Conservation (phyloP, 2,797 vertebrate genomes). For the Helicolenus hilgendorfi region DNA sequence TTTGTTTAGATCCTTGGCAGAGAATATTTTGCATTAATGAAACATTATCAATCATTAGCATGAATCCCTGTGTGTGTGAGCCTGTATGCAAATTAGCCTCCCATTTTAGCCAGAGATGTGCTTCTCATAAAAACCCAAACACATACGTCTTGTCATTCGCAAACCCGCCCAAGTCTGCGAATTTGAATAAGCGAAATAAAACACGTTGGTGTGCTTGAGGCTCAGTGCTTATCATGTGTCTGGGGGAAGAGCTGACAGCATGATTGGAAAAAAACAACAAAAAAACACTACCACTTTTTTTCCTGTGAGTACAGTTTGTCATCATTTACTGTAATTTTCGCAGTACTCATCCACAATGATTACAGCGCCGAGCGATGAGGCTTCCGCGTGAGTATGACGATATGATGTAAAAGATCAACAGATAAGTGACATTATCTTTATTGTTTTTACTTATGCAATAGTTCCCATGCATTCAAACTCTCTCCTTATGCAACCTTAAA, state of each 20-base stretch:
- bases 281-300: neutral
- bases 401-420: neutral
- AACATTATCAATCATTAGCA: conserved; percentile 92
- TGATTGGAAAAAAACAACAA: neutral
- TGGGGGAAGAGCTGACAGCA: conserved; percentile 29
- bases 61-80: conserved; percentile 65
- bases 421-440: neutral
- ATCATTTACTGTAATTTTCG: neutral
- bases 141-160: conserved; percentile 77
- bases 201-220: conserved; percentile 35
- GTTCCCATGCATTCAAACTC: neutral
- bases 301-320: neutral
- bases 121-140: conserved; percentile 68
- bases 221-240: conserved; percentile 45
- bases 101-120: conserved; percentile 71
- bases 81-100: conserved; percentile 81
- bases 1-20: conserved; percentile 90
- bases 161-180: conserved; percentile 56
- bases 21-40: conserved; percentile 91
- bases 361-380: conserved; percentile 12
- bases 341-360: neutral
- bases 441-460: neutral
- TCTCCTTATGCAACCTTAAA: conserved; percentile 10
- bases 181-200: conserved; percentile 74
- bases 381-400: neutral